Evolutionary conservation across 2,113 vertebrate species (phyloP).

Genomic region (Silurus glanis): DNA sequence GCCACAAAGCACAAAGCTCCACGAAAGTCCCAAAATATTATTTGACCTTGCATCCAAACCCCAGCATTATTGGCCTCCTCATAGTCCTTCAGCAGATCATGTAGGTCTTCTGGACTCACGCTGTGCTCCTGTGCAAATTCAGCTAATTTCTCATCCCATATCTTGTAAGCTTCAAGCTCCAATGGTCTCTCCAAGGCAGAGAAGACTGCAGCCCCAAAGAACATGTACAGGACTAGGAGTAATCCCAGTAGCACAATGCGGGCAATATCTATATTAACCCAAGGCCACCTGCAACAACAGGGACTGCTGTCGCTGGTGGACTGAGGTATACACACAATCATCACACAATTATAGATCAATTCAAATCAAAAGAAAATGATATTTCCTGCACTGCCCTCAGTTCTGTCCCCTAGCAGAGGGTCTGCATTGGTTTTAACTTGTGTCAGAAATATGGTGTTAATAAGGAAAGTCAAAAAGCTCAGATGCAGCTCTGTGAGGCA

Average conservation of each 20-base stretch:
- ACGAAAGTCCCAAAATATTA: constrained; percentile 85
- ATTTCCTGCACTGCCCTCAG: neutral
- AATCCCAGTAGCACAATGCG: constrained; percentile 78
- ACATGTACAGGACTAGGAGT: constrained; percentile 82
- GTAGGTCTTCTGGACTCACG: constrained; percentile 75
- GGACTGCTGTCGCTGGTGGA: neutral
- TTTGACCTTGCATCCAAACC: constrained; percentile 74
- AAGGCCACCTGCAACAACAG: neutral
- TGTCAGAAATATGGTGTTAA: neutral
- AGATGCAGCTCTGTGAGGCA: neutral
- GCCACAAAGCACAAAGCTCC: constrained; percentile 89
- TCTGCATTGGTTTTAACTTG: no score
- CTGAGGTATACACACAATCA: constrained; percentile 15
- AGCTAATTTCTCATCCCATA: constrained; percentile 78
- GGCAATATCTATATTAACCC: constrained; percentile 47
- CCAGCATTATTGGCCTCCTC: constrained; percentile 82
- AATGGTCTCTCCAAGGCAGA: constrained; percentile 82
- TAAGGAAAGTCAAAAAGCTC: neutral
- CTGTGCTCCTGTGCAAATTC: constrained; percentile 80
- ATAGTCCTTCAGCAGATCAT: constrained; percentile 79
- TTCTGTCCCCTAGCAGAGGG: neutral
- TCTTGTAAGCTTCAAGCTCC: constrained; percentile 77
- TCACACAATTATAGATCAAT: neutral
- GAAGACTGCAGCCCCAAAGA: constrained; percentile 83
- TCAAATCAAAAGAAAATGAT: neutral